Evolutionary conservation across 2,888 invertebrate genomes (phyloP).

Genomic region (Boloria euphrosyne): DNA sequence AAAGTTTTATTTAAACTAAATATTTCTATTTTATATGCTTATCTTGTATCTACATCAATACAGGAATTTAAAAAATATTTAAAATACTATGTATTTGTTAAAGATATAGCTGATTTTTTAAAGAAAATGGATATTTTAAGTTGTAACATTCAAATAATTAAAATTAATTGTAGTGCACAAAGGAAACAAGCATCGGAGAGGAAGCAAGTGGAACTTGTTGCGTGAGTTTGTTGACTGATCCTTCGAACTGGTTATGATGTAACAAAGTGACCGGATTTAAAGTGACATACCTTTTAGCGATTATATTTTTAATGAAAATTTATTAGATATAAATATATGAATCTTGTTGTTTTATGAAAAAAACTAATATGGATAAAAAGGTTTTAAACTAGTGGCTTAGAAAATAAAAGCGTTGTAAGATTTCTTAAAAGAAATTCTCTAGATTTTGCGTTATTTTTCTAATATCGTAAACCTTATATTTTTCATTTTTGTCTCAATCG

Average conservation of each 20-base stretch:
- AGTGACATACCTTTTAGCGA: constrained; percentile 49
- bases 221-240: constrained; percentile 73
- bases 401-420: too few relatives aligned
- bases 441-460: too few relatives aligned
- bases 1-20: neutral
- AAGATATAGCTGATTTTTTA: too few relatives aligned
- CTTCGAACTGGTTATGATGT: constrained; percentile 74
- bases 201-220: constrained; percentile 41
- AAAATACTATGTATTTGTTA: too few relatives aligned
- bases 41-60: too few relatives aligned
- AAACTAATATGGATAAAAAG: too few relatives aligned
- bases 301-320: constrained; percentile 41
- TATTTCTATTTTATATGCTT: neutral
- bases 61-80: too few relatives aligned
- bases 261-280: constrained; percentile 58
- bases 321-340: constrained; percentile 23
- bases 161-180: constrained; percentile 13
- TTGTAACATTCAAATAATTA: neutral
- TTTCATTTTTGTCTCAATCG: constrained; percentile 11
- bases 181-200: constrained; percentile 33
- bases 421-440: too few relatives aligned
- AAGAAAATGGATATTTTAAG: too few relatives aligned
- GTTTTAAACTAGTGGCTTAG: too few relatives aligned
- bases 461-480: neutral
- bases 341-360: neutral